Conservation (phyloP, 2,888 invertebrate genomes). For the Himalopsyche kuldschensis region DNA sequence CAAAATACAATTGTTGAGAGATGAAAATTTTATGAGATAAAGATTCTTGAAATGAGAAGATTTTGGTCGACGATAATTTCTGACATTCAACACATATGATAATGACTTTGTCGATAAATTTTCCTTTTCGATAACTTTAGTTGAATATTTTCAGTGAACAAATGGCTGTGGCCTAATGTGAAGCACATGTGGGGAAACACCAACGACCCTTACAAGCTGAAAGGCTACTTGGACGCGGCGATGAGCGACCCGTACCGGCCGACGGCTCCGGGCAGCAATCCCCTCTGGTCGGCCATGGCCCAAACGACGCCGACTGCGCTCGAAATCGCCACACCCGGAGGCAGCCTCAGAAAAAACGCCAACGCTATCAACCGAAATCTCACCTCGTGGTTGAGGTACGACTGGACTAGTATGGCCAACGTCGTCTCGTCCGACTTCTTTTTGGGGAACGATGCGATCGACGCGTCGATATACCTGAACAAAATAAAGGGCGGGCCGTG, state of each 20-base stretch:
- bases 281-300: slow-evolving; percentile 70
- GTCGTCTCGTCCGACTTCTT: slow-evolving; percentile 76
- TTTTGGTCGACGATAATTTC: too few relatives aligned
- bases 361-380: slow-evolving; percentile 70
- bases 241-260: slow-evolving; percentile 51
- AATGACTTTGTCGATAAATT: too few relatives aligned
- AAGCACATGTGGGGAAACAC: slow-evolving; percentile 68
- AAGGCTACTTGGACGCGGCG: slow-evolving; percentile 50
- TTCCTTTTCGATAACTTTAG: too few relatives aligned
- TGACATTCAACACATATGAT: too few relatives aligned
- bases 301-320: slow-evolving; percentile 70
- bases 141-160: slow-evolving; percentile 51
- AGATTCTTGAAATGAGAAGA: too few relatives aligned
- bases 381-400: slow-evolving; percentile 66
- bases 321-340: slow-evolving; percentile 63
- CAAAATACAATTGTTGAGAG: too few relatives aligned
- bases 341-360: slow-evolving; percentile 66
- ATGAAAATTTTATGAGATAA: too few relatives aligned
- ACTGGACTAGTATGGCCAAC: slow-evolving; percentile 69
- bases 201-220: slow-evolving; percentile 48
- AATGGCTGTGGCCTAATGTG: slow-evolving; percentile 66
- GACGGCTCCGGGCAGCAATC: slow-evolving; percentile 48
- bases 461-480: slow-evolving; percentile 53
- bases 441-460: slow-evolving; percentile 70
- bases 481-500: slow-evolving; percentile 34